phyloP scores from a whole-genome alignment of 2,888 invertebrate species.

The Meandrusa payeni region DNA sequence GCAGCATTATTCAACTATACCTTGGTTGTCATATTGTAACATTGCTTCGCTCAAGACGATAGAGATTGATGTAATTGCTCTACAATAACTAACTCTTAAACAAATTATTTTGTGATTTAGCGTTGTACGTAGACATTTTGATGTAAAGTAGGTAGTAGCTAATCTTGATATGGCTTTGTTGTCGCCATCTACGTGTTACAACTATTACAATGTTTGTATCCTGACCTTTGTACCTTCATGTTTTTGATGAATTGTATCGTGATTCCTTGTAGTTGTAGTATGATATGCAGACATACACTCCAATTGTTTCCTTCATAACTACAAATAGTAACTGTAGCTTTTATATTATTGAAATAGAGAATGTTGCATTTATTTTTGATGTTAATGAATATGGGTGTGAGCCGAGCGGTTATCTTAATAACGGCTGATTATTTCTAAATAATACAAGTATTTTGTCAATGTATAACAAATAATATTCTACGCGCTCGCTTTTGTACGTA shows the following conservation, averaged over 20 bases:
- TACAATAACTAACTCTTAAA: conserved; percentile 12
- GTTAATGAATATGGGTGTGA: background rate
- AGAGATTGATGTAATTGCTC: background rate
- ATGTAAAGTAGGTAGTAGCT: conserved; percentile 30
- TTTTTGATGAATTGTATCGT: background rate
- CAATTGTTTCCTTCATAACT: conserved; percentile 1
- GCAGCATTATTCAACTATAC: too few species aligned
- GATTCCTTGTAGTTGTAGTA: background rate
- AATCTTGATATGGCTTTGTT: conserved; percentile 7
- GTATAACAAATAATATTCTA: background rate
- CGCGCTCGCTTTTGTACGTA: conserved; percentile 14
- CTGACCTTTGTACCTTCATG: conserved; percentile 12
- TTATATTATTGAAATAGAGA: conserved; percentile 12
- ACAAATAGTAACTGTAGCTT: conserved; percentile 12
- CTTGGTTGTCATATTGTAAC: too few species aligned
- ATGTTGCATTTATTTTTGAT: conserved; percentile 1
- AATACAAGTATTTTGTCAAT: background rate
- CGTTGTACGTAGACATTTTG: conserved; percentile 47
- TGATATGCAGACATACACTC: background rate
- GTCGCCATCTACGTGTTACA: conserved; percentile 4
- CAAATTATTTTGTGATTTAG: conserved; percentile 52
- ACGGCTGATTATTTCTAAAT: background rate
- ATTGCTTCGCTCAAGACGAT: too few species aligned
- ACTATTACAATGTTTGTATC: conserved; percentile 11
- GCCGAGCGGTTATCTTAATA: background rate